Evolutionary conservation across 2,113 vertebrate genomes (phyloP).

Genomic region (Pseudorectes ferrugineus): DNA sequence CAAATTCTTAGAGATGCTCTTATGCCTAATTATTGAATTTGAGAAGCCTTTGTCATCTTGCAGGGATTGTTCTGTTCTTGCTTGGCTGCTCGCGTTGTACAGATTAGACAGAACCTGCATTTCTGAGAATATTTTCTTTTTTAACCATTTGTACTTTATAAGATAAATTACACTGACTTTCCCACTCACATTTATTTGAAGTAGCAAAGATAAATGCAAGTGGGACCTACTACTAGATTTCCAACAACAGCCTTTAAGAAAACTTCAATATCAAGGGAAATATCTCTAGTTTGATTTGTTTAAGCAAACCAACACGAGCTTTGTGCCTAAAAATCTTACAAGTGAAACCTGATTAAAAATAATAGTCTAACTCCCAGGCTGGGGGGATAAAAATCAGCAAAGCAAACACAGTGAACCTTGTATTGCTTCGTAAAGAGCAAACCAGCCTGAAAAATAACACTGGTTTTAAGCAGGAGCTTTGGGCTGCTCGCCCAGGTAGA

Average conservation of each 20-base stretch:
- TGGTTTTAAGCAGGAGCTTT: neutral
- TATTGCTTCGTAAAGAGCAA: neutral
- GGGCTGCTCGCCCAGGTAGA: neutral
- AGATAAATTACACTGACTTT: neutral
- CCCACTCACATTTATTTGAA: neutral
- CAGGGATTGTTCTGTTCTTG: slow-evolving; percentile 38
- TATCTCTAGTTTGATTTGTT: neutral
- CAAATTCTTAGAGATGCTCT: slow-evolving; percentile 20
- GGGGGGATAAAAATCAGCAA: neutral
- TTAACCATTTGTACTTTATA: neutral
- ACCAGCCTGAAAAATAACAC: neutral
- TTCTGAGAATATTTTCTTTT: slow-evolving; percentile 25
- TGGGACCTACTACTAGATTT: neutral
- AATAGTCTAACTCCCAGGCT: neutral
- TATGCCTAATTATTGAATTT: slow-evolving; percentile 35
- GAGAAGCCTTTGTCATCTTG: slow-evolving; percentile 52
- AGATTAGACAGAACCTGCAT: slow-evolving; percentile 42
- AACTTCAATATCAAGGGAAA: neutral
- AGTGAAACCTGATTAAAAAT: neutral
- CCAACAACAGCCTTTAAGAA: neutral
- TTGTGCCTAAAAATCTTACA: neutral
- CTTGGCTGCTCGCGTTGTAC: slow-evolving; percentile 20
- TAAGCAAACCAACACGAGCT: neutral
- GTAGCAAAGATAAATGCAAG: neutral
- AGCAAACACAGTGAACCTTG: neutral